phyloP scores from a whole-genome alignment of 2,888 invertebrate species.

The Punctoribates punctum region DNA sequence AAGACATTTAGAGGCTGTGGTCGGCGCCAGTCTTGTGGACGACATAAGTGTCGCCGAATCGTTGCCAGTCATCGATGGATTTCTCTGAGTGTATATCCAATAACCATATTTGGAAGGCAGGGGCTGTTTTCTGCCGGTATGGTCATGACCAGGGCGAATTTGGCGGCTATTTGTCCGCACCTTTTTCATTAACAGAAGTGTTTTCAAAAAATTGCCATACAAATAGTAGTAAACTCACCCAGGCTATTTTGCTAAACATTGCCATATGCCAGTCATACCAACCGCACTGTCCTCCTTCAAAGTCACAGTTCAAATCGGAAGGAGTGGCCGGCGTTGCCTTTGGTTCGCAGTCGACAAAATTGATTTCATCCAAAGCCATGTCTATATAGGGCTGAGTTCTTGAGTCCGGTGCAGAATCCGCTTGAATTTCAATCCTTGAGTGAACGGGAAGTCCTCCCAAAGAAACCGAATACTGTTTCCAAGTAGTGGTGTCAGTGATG shows the following conservation, averaged over 20 bases:
- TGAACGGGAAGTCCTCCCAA: neutral
- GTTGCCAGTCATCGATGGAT: neutral
- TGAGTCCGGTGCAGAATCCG: neutral
- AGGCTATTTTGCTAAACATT: neutral
- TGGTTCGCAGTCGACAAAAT: constrained; percentile 24
- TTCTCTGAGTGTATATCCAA: constrained; percentile 14
- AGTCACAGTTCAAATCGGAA: constrained; percentile 33
- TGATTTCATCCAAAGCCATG: constrained; percentile 30
- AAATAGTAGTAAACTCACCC: neutral
- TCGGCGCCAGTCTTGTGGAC: neutral
- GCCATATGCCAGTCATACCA: constrained; percentile 41
- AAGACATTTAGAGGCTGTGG: neutral
- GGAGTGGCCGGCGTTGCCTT: too few relatives aligned
- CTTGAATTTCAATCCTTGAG: neutral
- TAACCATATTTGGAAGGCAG: neutral
- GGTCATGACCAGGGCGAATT: constrained; percentile 25
- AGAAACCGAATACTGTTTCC: neutral
- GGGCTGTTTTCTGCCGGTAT: neutral
- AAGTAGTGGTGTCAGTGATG: neutral
- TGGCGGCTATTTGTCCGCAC: neutral
- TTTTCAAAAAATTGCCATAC: neutral
- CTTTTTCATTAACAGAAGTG: neutral
- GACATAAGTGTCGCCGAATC: neutral
- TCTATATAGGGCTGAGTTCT: neutral
- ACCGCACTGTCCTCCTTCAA: constrained; percentile 45